Percentiles rank a stretch among this genome's conserved stretches.
These are phyloP conservation scores for Saturnia japonica DNA, from an alignment of 2,888 invertebrate species.

Conservation along the genomic window DNA sequence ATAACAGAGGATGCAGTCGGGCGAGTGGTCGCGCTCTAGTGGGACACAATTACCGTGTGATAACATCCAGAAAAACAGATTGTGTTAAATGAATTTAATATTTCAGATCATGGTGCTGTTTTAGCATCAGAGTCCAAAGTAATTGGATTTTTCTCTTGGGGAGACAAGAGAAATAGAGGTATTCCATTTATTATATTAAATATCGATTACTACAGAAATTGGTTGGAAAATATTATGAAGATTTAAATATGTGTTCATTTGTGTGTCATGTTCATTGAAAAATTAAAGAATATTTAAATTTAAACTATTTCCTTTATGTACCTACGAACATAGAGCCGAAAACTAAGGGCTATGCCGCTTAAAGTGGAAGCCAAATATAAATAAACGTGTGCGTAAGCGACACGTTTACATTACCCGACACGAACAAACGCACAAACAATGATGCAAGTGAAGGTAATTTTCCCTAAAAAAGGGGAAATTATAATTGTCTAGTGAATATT, in stretches of 20 bases:
- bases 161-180: constrained; percentile 45
- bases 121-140: constrained; percentile 40
- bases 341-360: background rate
- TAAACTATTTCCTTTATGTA: background rate
- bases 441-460: too few relatives aligned
- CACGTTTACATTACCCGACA: too few relatives aligned
- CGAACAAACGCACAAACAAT: too few relatives aligned
- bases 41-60: too few relatives aligned
- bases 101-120: constrained; percentile 59
- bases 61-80: background rate
- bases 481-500: too few relatives aligned
- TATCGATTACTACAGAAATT: constrained; percentile 33
- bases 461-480: too few relatives aligned
- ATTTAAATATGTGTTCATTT: background rate
- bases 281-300: background rate
- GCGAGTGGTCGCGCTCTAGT: too few relatives aligned
- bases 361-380: too few relatives aligned
- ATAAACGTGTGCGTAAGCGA: too few relatives aligned
- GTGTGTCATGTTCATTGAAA: too few relatives aligned
- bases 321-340: background rate
- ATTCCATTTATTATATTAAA: constrained; percentile 52
- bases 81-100: background rate
- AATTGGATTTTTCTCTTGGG: constrained; percentile 62
- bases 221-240: constrained; percentile 46
- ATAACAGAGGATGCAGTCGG: too few relatives aligned